phyloP scores from a whole-genome alignment of 2,888 invertebrate species.

The Metallyticus violacea region DNA sequence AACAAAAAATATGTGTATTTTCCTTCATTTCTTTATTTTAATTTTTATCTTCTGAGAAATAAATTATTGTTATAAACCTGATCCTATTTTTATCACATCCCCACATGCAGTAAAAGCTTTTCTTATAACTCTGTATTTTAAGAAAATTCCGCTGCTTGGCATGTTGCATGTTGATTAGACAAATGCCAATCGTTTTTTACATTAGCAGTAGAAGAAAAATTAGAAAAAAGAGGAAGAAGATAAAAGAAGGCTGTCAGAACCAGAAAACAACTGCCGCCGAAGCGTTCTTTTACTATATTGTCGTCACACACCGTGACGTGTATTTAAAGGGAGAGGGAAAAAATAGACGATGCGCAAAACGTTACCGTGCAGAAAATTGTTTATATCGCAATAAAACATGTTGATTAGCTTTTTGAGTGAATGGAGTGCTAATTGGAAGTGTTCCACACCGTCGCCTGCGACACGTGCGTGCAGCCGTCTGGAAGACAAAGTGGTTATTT shows the following conservation, averaged over 20 bases:
- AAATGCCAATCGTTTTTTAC: too few relatives aligned
- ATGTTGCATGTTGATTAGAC: too few relatives aligned
- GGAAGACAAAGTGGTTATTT: not conserved
- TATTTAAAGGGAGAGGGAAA: not conserved
- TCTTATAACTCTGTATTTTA: too few relatives aligned
- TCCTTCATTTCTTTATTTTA: too few relatives aligned
- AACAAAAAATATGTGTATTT: too few relatives aligned
- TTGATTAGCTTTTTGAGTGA: not conserved
- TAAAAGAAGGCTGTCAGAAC: not conserved
- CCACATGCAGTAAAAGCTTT: too few relatives aligned
- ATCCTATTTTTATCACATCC: too few relatives aligned
- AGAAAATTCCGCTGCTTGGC: too few relatives aligned
- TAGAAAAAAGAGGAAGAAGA: too few relatives aligned
- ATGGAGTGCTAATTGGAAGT: conserved; percentile 4
- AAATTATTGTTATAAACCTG: too few relatives aligned
- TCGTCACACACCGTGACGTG: not conserved
- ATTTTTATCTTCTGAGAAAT: too few relatives aligned
- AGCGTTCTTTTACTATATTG: not conserved
- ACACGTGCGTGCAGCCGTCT: not conserved
- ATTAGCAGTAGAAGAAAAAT: too few relatives aligned
- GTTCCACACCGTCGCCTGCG: conserved; percentile 3
- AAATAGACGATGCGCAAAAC: not conserved
- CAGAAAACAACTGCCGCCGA: not conserved
- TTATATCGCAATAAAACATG: not conserved
- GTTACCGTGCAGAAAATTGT: not conserved